Base-by-base conservation (phyloP, 2,797 vertebrate species). In the Catharus ustulatus region DNA sequence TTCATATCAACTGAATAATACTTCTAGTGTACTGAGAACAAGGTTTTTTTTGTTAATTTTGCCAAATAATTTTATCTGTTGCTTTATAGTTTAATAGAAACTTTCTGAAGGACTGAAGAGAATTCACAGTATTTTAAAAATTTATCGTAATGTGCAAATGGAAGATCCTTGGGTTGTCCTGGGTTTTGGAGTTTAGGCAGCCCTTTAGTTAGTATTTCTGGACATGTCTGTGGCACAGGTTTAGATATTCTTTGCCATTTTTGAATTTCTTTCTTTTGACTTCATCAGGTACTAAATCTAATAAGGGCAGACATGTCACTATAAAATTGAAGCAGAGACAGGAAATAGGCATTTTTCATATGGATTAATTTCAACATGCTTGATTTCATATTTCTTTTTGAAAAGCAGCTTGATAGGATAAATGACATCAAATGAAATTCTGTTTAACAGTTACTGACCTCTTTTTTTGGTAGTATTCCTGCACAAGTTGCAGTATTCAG, bases 341-440 rank as follows among this genome's bases (percentile, higher is more conserved):
- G 85, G 76, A 91, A 91, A 91, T 68, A 91, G 61, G 27, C 57
- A 72, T 95, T 94, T 95, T 88, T 95, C 77, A 72, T 74, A 36
- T 45, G 78, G 71, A 74, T 84, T 54, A 72, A 91, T 91, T 92
- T 89, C 84, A 91, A 61, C n/a, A 74, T 88, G 61, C 57, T 89
- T 93, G 78, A 83, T 90, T 95, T 92, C 61, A 59, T 89, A 57
- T 8, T 75, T 48, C 76, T 75, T 74, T 94, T 86, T 83, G 62
- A 89, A 91, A 89, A 68, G 67, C 82, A 95, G 79, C 46, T 63
- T 94, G 64, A 38, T 61, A 43, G 1, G 16, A 88, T 89, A 88
- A 91, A 88, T 92, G 87, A n/a, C 84, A 94, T 87, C 36, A 83
- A 82, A 73, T 85, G 36, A 86, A 95, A 94, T 95, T 51, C 52